Base-by-base conservation (phyloP, 2,113 vertebrate species). In the Malurus melanocephalus region DNA sequence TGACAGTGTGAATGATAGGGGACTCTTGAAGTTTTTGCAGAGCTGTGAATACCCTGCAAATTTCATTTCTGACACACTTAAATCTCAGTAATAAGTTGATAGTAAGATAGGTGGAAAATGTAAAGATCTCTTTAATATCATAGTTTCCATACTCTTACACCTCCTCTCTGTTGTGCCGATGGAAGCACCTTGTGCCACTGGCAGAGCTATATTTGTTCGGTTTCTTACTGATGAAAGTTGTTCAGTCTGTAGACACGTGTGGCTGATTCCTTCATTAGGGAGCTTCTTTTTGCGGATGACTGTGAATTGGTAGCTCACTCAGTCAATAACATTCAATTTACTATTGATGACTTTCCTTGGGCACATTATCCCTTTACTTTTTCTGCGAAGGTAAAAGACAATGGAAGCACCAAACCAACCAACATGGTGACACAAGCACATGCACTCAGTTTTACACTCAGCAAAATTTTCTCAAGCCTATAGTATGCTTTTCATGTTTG, bases 191-290 rank as follows among this genome's bases (percentile, higher is more conserved):
- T 32, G 45, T 83, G 73, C 74, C 86, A 57, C 49, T 53, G 74
- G 33, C 69, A 95, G 45, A 88, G 45, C 17, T 81, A 10, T 60
- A 86, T 90, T 94, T 91, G 86, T 81, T 67, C 73, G 38, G 69
- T 65, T 75, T 78, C 83, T 84, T 61, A 86, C 73, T 65, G 77
- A 86, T 79, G 57, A 45, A 84, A 68, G 66, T 86, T 84, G 77
- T 72, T 88, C 80, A 46, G 22, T 49, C 80, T 90, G 74, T 69
- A 93, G 86, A 91, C 79, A 86, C 9, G 3, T 86, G 61, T 88
- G 88, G 84, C 87, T 90, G 77, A 88, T 90, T 95, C 90, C 84
- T 90, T 93, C 90, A 92, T 94, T 86, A 95, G 69, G 22, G 45
- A 90, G 69, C 66, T 88, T 9, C 77, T 92, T 95, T 94, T 65